Conservation (phyloP, 35 echinoderm and acorn worm species). For the Ptychodera flava region DNA sequence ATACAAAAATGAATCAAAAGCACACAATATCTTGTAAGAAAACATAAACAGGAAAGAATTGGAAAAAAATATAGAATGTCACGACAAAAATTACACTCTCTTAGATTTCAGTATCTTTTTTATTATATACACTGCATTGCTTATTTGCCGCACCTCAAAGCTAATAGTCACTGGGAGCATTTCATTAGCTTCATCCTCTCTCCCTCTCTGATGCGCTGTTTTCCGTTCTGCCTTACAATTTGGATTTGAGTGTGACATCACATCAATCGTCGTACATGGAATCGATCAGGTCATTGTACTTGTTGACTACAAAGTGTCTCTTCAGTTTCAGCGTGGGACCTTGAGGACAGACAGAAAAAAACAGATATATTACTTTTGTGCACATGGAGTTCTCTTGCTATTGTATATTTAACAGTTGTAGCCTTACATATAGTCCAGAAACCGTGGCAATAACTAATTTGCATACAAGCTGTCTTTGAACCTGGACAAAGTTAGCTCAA, state of each 20-base stretch:
- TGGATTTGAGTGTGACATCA: neutral
- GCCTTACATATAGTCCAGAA: neutral
- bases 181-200: no score
- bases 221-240: no score
- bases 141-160: no score
- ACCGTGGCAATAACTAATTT: neutral
- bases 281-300: slow-evolving; percentile 55
- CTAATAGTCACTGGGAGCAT: no score
- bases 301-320: slow-evolving; percentile 83
- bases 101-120: no score
- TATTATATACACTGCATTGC: no score
- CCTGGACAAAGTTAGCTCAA: neutral
- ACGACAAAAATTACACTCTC: no score
- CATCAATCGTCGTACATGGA: slow-evolving; percentile 36
- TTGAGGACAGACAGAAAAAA: slow-evolving; percentile 19
- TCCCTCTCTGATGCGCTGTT: no score
- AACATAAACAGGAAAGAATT: no score
- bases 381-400: neutral
- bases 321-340: slow-evolving; percentile 94
- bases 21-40: no score
- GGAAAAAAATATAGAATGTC: no score
- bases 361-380: neutral
- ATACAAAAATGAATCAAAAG: no score
- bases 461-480: neutral
- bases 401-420: neutral